Percentiles rank a stretch among this genome's conserved stretches.
Evolutionary conservation across 2,797 vertebrate genomes (phyloP).

Genomic region (Trematomus bernacchii): DNA sequence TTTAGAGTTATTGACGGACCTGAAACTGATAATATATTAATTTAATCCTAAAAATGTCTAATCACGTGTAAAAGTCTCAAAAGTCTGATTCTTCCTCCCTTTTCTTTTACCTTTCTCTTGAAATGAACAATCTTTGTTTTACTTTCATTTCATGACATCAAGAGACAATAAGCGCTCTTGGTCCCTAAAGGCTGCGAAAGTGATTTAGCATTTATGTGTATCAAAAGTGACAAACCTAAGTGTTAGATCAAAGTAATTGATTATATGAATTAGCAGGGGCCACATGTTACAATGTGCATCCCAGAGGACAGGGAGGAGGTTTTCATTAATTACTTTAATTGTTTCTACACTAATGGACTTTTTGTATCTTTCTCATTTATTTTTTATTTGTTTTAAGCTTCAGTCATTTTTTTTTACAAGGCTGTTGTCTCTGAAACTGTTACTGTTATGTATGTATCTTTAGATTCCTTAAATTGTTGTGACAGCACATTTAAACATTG

Average conservation of each 20-base stretch:
- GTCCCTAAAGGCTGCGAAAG: conserved; percentile 17
- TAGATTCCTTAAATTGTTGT: background rate
- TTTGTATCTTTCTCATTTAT: conserved; percentile 28
- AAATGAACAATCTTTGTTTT: background rate
- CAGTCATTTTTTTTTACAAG: background rate
- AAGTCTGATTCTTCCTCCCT: background rate
- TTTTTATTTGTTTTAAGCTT: background rate
- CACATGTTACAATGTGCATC: conserved; percentile 29
- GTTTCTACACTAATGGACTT: conserved; percentile 41
- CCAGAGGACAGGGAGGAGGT: conserved; percentile 21
- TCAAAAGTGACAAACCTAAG: conserved; percentile 62
- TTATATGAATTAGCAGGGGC: conserved; percentile 48
- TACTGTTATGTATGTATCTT: background rate
- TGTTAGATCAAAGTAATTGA: conserved; percentile 62
- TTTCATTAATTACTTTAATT: conserved; percentile 58
- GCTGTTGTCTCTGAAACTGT: background rate
- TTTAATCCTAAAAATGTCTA: background rate
- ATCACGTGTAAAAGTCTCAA: background rate
- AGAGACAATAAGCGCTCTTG: conserved; percentile 1
- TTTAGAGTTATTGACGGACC: too few species aligned
- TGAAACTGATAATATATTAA: background rate
- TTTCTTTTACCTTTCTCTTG: background rate
- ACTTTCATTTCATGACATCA: background rate
- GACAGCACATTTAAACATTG: too few species aligned
- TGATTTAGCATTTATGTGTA: conserved; percentile 45